A percentile compares a stretch with the other conserved stretches of the same genome.
Evolutionary conservation across 2,888 invertebrate genomes (phyloP).

Genomic region (Tanytarsus gracilentus): DNA sequence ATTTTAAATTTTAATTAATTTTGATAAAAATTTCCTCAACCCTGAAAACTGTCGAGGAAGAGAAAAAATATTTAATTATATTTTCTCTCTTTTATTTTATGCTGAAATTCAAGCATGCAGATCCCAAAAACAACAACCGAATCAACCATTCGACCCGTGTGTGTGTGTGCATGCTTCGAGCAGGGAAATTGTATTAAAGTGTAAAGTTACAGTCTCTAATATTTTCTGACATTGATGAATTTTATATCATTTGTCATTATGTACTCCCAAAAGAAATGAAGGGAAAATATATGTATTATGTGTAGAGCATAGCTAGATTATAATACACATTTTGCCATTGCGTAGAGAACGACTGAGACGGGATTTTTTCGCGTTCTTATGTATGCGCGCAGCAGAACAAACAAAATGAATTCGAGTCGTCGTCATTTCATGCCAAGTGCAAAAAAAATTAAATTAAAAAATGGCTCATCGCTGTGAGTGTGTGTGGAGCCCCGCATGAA

Average conservation of each 20-base stretch:
- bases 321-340: no score
- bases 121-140: neutral
- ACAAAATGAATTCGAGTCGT: neutral
- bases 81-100: neutral
- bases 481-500: no score
- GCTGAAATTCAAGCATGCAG: constrained; percentile 23
- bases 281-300: constrained; percentile 26
- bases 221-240: constrained; percentile 27
- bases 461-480: no score
- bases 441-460: no score
- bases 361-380: constrained; percentile 8
- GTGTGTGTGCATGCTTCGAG: neutral
- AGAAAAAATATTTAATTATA: neutral
- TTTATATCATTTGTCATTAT: constrained; percentile 27
- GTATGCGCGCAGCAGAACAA: neutral
- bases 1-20: no score
- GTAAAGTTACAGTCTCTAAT: constrained; percentile 28
- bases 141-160: neutral
- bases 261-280: constrained; percentile 28
- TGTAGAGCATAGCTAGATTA: constrained; percentile 9
- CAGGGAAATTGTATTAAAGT: constrained; percentile 27
- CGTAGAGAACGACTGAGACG: constrained; percentile 9
- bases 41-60: neutral
- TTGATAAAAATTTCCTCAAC: neutral
- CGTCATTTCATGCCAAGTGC: neutral